Evolutionary conservation across 2,797 vertebrate species (phyloP).

Genomic region (Leptatherina wallacei): DNA sequence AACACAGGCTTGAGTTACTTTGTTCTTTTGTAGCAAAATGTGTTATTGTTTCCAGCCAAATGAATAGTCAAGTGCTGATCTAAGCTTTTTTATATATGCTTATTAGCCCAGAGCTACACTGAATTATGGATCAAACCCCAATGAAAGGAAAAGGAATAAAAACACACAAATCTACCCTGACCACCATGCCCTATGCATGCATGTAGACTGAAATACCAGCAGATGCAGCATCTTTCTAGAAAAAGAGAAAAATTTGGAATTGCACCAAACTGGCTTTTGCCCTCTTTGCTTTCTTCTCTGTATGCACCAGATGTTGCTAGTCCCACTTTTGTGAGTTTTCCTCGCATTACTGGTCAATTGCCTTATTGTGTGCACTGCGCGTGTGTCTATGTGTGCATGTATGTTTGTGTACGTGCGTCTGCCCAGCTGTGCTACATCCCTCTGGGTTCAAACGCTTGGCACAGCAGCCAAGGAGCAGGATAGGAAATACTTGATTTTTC

Average conservation of each 20-base stretch:
- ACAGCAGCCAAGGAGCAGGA: slow-evolving; percentile 30
- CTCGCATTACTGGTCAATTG: slow-evolving; percentile 11
- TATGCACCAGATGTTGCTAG: not conserved
- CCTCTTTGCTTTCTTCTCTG: slow-evolving; percentile 3
- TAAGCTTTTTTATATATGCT: not conserved
- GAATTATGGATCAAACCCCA: not conserved
- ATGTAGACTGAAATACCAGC: not conserved
- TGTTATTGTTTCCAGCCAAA: not conserved
- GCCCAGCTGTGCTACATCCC: slow-evolving; percentile 41
- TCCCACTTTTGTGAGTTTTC: slow-evolving; percentile 2
- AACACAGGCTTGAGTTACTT: not conserved
- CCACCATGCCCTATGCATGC: not conserved
- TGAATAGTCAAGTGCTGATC: not conserved
- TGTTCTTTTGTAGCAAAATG: not conserved
- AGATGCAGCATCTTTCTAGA: not conserved
- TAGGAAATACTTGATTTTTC: slow-evolving; percentile 51
- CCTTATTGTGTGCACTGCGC: slow-evolving; percentile 16
- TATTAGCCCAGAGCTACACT: too few species aligned
- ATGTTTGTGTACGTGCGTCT: slow-evolving; percentile 1
- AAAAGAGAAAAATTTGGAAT: not conserved
- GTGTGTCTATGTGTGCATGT: slow-evolving; percentile 4
- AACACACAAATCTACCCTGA: not conserved
- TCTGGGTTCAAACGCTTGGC: slow-evolving; percentile 67
- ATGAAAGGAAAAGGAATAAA: not conserved
- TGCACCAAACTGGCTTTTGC: not conserved